Percentiles rank a stretch among this genome's conserved stretches.
Evolutionary conservation across 2,797 vertebrate genomes (phyloP).

Genomic region (Acanthornis magna): DNA sequence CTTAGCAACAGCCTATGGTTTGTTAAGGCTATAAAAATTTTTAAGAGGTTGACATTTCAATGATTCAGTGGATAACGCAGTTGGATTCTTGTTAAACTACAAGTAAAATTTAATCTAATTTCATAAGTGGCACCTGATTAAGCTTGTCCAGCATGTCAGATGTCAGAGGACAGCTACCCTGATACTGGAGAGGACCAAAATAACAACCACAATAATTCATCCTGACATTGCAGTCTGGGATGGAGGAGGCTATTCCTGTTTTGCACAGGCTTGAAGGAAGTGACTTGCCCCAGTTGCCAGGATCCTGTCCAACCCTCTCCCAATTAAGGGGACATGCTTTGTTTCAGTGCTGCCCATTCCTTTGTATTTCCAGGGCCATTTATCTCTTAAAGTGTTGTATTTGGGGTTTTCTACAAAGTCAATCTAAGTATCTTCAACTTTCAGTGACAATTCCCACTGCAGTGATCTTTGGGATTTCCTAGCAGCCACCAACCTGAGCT

Average conservation of each 20-base stretch:
- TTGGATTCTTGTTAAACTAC: constrained; percentile 40
- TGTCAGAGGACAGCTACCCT: constrained; percentile 11
- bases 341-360: neutral
- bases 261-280: neutral
- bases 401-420: neutral
- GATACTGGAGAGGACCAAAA: neutral
- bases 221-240: neutral
- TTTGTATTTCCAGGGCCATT: neutral
- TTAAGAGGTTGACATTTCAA: constrained; percentile 42
- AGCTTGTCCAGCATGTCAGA: constrained; percentile 18
- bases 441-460: neutral
- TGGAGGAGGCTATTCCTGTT: neutral
- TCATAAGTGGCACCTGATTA: constrained; percentile 53
- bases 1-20: constrained; percentile 64
- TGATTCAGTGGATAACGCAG: constrained; percentile 41
- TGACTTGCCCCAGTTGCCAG: neutral
- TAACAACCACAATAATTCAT: neutral
- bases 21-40: constrained; percentile 63
- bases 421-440: rapidly evolving
- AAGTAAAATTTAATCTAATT: constrained; percentile 58
- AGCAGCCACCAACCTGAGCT: neutral
- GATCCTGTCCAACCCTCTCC: neutral
- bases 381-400: neutral
- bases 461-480: neutral
- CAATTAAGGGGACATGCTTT: neutral